These are phyloP conservation scores for Drosophila kanekoi DNA, from an alignment of 2,888 invertebrate species.

Conservation along the genomic window DNA sequence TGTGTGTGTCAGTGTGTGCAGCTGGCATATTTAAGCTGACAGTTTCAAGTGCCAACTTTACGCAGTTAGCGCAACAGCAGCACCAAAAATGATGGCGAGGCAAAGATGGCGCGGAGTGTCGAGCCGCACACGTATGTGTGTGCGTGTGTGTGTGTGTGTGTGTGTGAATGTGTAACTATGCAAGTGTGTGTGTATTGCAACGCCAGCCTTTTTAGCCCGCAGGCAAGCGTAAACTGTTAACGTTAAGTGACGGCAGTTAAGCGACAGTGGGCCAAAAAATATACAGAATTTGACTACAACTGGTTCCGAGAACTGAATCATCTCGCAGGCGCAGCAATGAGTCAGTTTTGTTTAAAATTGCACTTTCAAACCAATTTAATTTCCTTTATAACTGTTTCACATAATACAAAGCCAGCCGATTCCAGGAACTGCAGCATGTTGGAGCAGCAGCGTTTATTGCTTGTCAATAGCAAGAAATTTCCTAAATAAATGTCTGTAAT, in stretches of 20 bases:
- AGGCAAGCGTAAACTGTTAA: constrained; percentile 80
- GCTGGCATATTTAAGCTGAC: constrained; percentile 79
- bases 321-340: not conserved
- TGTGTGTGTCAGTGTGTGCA: constrained; percentile 54
- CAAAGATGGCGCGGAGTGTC: constrained; percentile 44
- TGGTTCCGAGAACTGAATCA: constrained; percentile 13
- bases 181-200: constrained; percentile 57
- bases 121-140: constrained; percentile 16
- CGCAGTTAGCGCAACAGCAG: constrained; percentile 77
- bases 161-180: constrained; percentile 19
- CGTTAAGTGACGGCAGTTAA: constrained; percentile 80
- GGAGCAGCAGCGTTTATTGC: not conserved
- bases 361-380: no score
- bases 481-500: no score
- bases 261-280: constrained; percentile 66
- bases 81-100: constrained; percentile 75
- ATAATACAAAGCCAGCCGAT: not conserved
- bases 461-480: not conserved
- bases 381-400: no score
- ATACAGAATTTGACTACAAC: constrained; percentile 2
- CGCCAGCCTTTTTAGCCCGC: constrained; percentile 78
- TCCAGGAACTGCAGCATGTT: not conserved
- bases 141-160: constrained; percentile 19
- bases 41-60: constrained; percentile 80
- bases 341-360: not conserved